Evolutionary conservation across 2,113 vertebrate genomes (phyloP).

Genomic region (Xiphorhynchus elegans): DNA sequence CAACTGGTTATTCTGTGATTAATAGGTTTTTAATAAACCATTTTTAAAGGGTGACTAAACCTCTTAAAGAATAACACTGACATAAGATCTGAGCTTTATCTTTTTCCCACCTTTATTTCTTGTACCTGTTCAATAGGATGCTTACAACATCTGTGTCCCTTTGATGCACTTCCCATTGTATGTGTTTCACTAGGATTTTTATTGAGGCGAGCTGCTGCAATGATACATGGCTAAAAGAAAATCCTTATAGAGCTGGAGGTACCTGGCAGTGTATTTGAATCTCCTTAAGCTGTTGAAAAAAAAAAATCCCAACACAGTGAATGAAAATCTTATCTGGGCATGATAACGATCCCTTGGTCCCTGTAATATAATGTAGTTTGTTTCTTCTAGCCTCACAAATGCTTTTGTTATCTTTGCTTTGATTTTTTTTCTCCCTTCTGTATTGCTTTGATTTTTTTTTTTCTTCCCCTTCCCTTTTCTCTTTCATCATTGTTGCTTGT

Average conservation of each 20-base stretch:
- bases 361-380: slow-evolving; percentile 57
- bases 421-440: slow-evolving; percentile 8
- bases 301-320: neutral
- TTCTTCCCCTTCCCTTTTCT: neutral
- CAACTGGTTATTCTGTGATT: neutral
- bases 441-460: slow-evolving; percentile 38
- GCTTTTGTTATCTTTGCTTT: slow-evolving; percentile 68
- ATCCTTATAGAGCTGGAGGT: neutral
- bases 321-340: slow-evolving; percentile 62
- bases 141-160: neutral
- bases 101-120: neutral
- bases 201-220: neutral
- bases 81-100: neutral
- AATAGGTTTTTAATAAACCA: neutral
- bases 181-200: slow-evolving; percentile 26
- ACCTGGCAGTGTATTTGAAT: slow-evolving; percentile 14
- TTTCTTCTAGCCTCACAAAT: slow-evolving; percentile 62
- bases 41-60: neutral
- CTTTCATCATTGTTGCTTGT: slow-evolving; percentile 71
- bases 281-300: slow-evolving; percentile 40
- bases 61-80: neutral
- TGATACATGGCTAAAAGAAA: neutral
- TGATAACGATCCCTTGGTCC: slow-evolving; percentile 61
- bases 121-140: neutral
- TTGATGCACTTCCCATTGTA: neutral